These are phyloP conservation scores for Trichogramma evanescens DNA, from an alignment of 2,888 invertebrate species.

Conservation along the genomic window DNA sequence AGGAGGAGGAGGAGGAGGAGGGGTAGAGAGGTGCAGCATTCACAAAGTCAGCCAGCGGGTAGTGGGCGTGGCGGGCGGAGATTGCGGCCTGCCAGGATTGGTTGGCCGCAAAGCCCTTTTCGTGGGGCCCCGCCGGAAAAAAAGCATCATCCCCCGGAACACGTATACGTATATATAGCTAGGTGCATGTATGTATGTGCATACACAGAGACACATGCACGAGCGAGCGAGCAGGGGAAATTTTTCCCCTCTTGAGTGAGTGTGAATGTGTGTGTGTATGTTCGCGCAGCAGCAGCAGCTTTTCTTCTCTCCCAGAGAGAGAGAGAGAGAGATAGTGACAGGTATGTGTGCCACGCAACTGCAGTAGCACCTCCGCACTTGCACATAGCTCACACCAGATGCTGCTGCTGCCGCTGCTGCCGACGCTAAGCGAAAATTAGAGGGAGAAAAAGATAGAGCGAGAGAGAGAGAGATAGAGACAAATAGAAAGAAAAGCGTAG, in stretches of 20 bases:
- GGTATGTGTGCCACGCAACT: slow-evolving; percentile 13
- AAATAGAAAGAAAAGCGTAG: no score
- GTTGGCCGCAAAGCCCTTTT: slow-evolving; percentile 39
- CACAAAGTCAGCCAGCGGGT: slow-evolving; percentile 38
- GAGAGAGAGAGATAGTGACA: slow-evolving; percentile 11
- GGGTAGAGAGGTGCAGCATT: slow-evolving; percentile 21
- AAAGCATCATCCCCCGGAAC: slow-evolving; percentile 4
- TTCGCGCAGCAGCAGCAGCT: slow-evolving; percentile 19
- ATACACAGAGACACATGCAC: no score
- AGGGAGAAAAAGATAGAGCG: no score
- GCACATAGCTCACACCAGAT: no score
- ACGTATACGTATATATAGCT: background rate
- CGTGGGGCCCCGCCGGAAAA: slow-evolving; percentile 18
- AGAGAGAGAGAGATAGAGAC: no score
- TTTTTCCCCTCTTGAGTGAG: slow-evolving; percentile 42
- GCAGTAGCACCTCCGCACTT: background rate
- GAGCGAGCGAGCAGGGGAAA: slow-evolving; percentile 31
- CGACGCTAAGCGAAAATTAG: no score
- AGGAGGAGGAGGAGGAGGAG: slow-evolving; percentile 21
- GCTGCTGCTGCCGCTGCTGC: no score
- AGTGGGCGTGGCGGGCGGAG: slow-evolving; percentile 41
- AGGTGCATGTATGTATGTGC: slow-evolving; percentile 18
- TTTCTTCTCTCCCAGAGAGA: slow-evolving; percentile 21
- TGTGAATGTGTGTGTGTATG: slow-evolving; percentile 26
- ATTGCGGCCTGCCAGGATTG: slow-evolving; percentile 41